Evolutionary conservation across 2,888 invertebrate species (phyloP), one percentile per base, ranked within the genome.

Genomic region (Dyspetes luteomarginatus): DNA sequence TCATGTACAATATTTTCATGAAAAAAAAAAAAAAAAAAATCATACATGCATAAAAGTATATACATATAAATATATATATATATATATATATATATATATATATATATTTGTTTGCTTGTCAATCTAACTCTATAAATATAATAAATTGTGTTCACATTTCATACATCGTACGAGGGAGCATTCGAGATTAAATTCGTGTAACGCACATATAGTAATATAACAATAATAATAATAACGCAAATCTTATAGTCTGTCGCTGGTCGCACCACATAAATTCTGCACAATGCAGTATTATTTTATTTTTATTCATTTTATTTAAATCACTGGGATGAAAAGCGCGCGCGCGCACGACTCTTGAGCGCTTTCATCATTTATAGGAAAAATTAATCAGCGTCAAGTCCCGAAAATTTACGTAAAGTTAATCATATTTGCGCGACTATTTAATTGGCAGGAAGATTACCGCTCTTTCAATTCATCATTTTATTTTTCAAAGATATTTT

Each of bases 61-160:
- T 58, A 48, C 50, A 30, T n/a, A 19, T 60, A 15, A 30, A 26
- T 75, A 30, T 43, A 28, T 60, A 68, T 58, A 45, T 71, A 58
- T 45, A 64, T 58, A 71, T 43, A 58, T 58, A 71, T 28, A 41
- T 60, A 41, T 12, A 24, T 62, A 15, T 30, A 9, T 45, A 5
- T 45, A n/a, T 45, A n/a, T 48, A 82, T 83, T 80, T 78, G 76
- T 81, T 77, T 73, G 75, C 62, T 80, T 48, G 62, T 79, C 72
- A 84, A 81, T 84, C 72, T 55, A 83, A 75, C 56, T 81, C 83
- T 84, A 81, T 81, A 81, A 81, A 83, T 83, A 81, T 81, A 82
- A 74, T 83, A 83, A 79, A 78, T 74, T 71, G 73, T 69, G 69
- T 74, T 74, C 65, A 43, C 48, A 71, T 77, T 77, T 73, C 67